Evolutionary conservation across 2,888 invertebrate genomes (phyloP).

Genomic region (Petrophora chlorosata): DNA sequence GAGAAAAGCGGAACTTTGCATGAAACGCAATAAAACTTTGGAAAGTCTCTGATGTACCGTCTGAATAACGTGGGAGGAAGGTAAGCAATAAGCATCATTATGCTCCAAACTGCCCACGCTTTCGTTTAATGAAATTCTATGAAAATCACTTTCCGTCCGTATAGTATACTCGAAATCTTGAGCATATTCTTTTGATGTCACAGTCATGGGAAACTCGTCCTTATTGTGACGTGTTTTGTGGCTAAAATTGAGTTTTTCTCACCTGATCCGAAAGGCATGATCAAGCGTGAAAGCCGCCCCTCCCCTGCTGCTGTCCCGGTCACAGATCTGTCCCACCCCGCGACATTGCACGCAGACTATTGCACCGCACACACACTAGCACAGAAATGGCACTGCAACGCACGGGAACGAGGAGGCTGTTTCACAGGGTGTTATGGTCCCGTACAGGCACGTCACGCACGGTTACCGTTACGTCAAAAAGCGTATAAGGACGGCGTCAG

Average conservation of each 20-base stretch:
- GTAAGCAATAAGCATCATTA: constrained; percentile 17
- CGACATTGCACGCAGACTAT: constrained; percentile 64
- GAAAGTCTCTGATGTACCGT: constrained; percentile 16
- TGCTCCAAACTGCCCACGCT: constrained; percentile 19
- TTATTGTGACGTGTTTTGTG: constrained; percentile 32
- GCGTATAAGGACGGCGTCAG: constrained; percentile 49
- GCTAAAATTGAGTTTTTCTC: constrained; percentile 56
- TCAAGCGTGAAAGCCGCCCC: constrained; percentile 71
- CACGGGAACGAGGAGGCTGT: constrained; percentile 18
- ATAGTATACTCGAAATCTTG: constrained; percentile 21
- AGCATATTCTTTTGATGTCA: constrained; percentile 21
- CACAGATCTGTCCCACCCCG: constrained; percentile 66
- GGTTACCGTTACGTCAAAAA: constrained; percentile 61
- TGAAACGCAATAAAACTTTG: constrained; percentile 28
- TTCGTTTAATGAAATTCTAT: constrained; percentile 31
- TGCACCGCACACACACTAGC: constrained; percentile 64
- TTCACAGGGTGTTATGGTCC: constrained; percentile 17
- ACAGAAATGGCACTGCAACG: constrained; percentile 39
- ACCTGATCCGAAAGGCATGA: constrained; percentile 82
- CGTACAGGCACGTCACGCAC: constrained; percentile 49
- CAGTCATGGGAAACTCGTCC: constrained; percentile 27
- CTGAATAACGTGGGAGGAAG: constrained; percentile 10
- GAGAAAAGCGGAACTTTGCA: constrained; percentile 16
- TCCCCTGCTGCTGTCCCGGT: constrained; percentile 62
- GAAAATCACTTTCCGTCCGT: constrained; percentile 33